Base-by-base conservation (phyloP, 1,140 invertebrate genomes). In the Drosophila malerkotliana region DNA sequence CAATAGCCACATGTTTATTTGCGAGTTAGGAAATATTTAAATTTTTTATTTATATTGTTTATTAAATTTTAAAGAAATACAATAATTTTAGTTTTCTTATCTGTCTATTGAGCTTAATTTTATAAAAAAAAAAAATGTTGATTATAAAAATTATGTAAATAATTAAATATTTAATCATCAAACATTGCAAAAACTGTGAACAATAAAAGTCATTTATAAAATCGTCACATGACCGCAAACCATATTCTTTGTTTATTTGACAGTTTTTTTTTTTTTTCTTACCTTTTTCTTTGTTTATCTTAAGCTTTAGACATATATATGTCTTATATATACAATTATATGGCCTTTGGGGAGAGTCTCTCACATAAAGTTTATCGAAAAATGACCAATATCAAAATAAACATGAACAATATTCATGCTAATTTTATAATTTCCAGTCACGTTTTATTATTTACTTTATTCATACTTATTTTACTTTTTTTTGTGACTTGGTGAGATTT, bases 341-440 rank as follows among this genome's bases (percentile, higher is more conserved):
- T 28, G 6, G 6, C 9, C 9, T 10, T 32, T 32, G 30, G 32
- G 32, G 32, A 32, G 32, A 32, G 32, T 32, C 32, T 10, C 32
- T 32, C 32, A 9, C 32, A 9, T 32, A 30, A 32, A 41, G 6
- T 41, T 41, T n/a, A 15, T 41, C 4, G 39, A 14, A n/a, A 41
- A 41, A 14, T 41, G 12, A 41, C 39, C 39, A 41, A 41, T 10
- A 32, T 37, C 41, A 7, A 12, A 44, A 44, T 2, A 15, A 44
- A 18, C 14, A 14, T 12, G 9, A 41, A 14, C 39, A 14, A 18
- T 44, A 44, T 44, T 44, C 41, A 18, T 15, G 41, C 15, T 44
- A 15, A 44, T 44, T 44, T 44, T 44, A 44, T 44, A 44, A 44
- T 44, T 44, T 44, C 41, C 41, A 44, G 41, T 44, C 41, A 44